Base-by-base conservation (phyloP, 2,113 vertebrate species). In the Heterocephalus glaber region DNA sequence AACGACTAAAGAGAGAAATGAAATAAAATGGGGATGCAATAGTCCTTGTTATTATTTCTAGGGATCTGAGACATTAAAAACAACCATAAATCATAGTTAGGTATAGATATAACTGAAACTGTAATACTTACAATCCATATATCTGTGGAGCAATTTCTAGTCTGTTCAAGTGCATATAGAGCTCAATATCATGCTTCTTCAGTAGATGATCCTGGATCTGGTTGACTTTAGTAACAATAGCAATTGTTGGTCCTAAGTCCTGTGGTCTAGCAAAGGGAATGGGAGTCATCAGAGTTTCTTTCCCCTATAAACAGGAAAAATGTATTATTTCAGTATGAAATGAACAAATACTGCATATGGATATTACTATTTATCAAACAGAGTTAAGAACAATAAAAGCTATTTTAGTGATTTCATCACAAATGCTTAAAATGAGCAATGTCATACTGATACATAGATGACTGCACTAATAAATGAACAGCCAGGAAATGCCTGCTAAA, bases 71-170 rank as follows among this genome's bases (percentile, higher is more conserved):
- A 68, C 61, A 91, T 22, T n/a, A 56, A 20, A 58, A 58, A 58
- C 22, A 22, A 93, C 12, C 35, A 26, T 20, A 52, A 61, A 38
- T 60, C 74, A 66, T 60, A 47, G 65, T 85, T 38, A 86, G 35
- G 9, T 35, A 22, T 2, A 80, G 54, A n/a, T 58, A 87, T 56
- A 86, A 74, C 28, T 58, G 35, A 91, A 87, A 86, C 9, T 28
- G 47, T 44, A 61, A 93, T 80, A 99, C 99, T 99, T 98, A 99
- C 99, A 99, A 98, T 95, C 99, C 99, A 33, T 99, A 99, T 97
- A 99, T 99, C 95, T 99, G 99, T 3, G 99, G 99, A 63, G 99
- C 99, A 41, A 99, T 99, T 98, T 99, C 99, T 89, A 99, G 99
- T 68, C 99, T 98, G 97, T 99, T 99, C 95, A 99, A 98, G 97